These are phyloP conservation scores for Eupsilia transversa DNA, from an alignment of 2,888 invertebrate genomes.

Conservation along the genomic window DNA sequence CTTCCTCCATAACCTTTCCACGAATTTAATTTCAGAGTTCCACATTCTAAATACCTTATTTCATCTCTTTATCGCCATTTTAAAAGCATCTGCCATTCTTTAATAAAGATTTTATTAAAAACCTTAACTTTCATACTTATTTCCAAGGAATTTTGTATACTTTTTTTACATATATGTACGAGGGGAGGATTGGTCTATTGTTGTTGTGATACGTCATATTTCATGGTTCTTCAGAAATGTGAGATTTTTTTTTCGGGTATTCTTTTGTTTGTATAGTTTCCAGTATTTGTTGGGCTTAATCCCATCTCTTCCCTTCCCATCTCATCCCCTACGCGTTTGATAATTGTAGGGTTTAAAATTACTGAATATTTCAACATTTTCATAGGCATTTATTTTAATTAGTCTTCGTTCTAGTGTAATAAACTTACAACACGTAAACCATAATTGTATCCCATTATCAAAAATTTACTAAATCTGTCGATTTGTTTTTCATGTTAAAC, in stretches of 20 bases:
- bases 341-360: background rate
- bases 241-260: background rate
- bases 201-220: constrained; percentile 33
- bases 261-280: background rate
- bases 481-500: too few species aligned
- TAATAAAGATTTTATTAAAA: constrained; percentile 41
- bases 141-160: background rate
- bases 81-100: constrained; percentile 12
- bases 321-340: too few species aligned
- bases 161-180: constrained; percentile 22
- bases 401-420: background rate
- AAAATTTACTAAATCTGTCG: too few species aligned
- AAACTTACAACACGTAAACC: background rate
- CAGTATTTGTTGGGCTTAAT: background rate
- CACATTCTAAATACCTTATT: constrained; percentile 4
- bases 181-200: constrained; percentile 3
- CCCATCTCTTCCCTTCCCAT: too few species aligned
- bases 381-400: background rate
- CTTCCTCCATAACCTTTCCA: background rate
- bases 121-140: constrained; percentile 18
- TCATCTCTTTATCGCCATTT: background rate
- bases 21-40: background rate
- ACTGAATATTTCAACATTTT: background rate
- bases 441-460: too few species aligned
- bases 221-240: constrained; percentile 10